phyloP scores from a whole-genome alignment of 2,888 invertebrate genomes.

The Sphaerophoria taeniata region DNA sequence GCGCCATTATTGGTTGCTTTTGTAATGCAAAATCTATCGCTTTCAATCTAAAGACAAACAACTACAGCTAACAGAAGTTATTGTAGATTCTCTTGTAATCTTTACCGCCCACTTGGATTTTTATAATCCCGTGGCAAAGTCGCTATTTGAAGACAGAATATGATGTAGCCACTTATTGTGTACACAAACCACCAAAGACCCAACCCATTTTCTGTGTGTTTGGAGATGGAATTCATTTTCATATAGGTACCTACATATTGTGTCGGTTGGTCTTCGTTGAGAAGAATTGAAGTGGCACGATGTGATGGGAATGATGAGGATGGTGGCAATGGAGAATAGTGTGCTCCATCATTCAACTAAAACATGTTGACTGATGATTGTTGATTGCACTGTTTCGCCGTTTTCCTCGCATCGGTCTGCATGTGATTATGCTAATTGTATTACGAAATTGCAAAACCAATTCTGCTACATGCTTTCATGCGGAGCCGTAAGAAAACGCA shows the following conservation, averaged over 20 bases:
- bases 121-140: neutral
- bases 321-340: neutral
- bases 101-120: constrained; percentile 2
- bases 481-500: constrained; percentile 14
- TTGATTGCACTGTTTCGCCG: constrained; percentile 21
- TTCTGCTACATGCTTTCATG: constrained; percentile 8
- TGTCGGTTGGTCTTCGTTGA: constrained; percentile 1
- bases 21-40: neutral
- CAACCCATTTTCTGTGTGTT: constrained; percentile 53
- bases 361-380: constrained; percentile 33
- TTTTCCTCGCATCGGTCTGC: neutral
- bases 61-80: constrained; percentile 29
- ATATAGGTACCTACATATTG: too few species aligned
- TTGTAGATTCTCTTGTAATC: neutral
- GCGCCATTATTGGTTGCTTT: neutral
- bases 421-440: constrained; percentile 68
- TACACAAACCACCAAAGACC: constrained; percentile 72
- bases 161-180: constrained; percentile 63
- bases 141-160: neutral
- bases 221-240: constrained; percentile 2
- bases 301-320: neutral
- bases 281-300: constrained; percentile 12
- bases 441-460: constrained; percentile 41
- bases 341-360: constrained; percentile 22
- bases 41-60: constrained; percentile 5